phyloP scores from a whole-genome alignment of 1,140 invertebrate species.

The Diorhabda carinulata region DNA sequence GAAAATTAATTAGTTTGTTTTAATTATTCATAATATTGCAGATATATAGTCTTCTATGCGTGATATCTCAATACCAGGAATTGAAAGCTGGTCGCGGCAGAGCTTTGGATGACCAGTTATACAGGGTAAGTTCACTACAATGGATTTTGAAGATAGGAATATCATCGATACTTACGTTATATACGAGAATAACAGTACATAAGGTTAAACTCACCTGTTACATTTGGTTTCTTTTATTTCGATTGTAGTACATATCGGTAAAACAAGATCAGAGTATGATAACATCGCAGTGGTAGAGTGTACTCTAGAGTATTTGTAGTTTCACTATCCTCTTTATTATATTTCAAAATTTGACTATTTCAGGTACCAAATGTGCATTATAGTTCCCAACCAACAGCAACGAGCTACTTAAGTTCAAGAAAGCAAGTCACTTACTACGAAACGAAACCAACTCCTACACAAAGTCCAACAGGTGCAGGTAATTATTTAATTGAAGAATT shows the following conservation, averaged over 20 bases:
- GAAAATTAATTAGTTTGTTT: no score
- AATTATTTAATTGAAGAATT: not conserved
- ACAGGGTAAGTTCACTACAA: slow-evolving; percentile 33
- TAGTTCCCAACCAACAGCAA: slow-evolving; percentile 44
- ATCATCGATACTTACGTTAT: not conserved
- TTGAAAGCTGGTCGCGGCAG: slow-evolving; percentile 69
- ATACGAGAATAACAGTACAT: not conserved
- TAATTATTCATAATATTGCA: slow-evolving; percentile 49
- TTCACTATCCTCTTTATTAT: no score
- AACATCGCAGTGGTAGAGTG: no score
- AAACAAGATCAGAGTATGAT: no score
- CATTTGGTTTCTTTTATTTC: no score
- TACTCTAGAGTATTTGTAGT: no score
- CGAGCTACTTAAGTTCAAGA: slow-evolving; percentile 43
- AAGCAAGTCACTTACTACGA: slow-evolving; percentile 41
- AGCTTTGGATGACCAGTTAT: slow-evolving; percentile 54
- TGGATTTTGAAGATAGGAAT: no score
- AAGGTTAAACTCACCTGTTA: no score
- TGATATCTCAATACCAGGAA: slow-evolving; percentile 78
- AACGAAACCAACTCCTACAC: slow-evolving; percentile 42
- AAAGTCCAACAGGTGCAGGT: slow-evolving; percentile 39
- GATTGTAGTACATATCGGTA: no score
- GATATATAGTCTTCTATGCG: slow-evolving; percentile 74
- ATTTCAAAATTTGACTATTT: slow-evolving; percentile 13
- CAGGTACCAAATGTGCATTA: slow-evolving; percentile 46